Evolutionary conservation across 2,113 vertebrate species (phyloP).

Genomic region (Pandion haliaetus): DNA sequence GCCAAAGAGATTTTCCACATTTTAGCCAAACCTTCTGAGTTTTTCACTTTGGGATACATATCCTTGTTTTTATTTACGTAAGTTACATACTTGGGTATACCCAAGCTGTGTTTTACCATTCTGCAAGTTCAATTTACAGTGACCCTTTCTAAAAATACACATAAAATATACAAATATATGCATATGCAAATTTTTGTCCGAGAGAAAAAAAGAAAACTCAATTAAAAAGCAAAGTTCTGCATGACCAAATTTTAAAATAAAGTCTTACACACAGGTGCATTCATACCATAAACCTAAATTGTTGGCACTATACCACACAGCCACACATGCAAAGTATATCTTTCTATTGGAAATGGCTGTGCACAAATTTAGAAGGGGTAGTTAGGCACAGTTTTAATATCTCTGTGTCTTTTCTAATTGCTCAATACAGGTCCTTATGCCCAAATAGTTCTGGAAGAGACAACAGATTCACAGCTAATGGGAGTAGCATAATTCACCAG

Average conservation of each 20-base stretch:
- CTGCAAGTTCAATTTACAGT: not conserved
- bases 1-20: not conserved
- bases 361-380: not conserved
- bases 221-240: not conserved
- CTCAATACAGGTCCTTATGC: not conserved
- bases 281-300: not conserved
- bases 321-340: not conserved
- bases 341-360: not conserved
- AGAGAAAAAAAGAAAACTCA: not conserved
- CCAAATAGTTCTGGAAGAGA: not conserved
- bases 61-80: not conserved
- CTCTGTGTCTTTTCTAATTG: not conserved
- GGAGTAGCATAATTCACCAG: not conserved
- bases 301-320: not conserved
- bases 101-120: not conserved
- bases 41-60: not conserved
- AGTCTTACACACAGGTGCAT: not conserved
- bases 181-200: not conserved
- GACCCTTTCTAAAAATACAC: not conserved
- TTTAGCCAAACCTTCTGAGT: not conserved
- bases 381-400: not conserved
- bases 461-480: not conserved
- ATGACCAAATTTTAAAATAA: not conserved
- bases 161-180: not conserved
- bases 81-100: not conserved